Evolutionary conservation across 2,797 vertebrate genomes (phyloP).

Genomic region (Onychomys arenicola): DNA sequence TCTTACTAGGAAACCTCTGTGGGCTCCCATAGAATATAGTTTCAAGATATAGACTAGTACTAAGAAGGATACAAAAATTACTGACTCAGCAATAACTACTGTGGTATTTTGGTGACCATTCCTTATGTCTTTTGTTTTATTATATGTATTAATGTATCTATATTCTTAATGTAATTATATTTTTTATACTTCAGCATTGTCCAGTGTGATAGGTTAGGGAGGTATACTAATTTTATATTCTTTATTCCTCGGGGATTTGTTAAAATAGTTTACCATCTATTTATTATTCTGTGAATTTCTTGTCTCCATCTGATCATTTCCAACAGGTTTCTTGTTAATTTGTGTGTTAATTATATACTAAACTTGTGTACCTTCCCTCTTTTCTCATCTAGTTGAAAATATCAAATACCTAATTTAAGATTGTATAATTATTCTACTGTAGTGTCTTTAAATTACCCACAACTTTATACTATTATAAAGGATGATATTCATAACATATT

Average conservation of each 20-base stretch:
- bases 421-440: neutral
- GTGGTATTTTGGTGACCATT: constrained; percentile 36
- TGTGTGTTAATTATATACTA: neutral
- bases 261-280: constrained; percentile 1
- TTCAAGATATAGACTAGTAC: constrained; percentile 24
- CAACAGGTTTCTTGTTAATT: constrained; percentile 46
- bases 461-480: constrained; percentile 38
- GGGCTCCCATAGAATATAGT: neutral
- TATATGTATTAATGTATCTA: neutral
- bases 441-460: constrained; percentile 31
- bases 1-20: too few species aligned
- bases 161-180: constrained; percentile 48
- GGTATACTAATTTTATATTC: constrained; percentile 50
- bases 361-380: neutral
- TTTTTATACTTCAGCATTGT: constrained; percentile 50
- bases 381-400: constrained; percentile 39
- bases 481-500: neutral
- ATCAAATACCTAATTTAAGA: constrained; percentile 41
- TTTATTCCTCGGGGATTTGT: constrained; percentile 37
- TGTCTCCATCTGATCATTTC: constrained; percentile 39
- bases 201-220: constrained; percentile 8
- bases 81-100: constrained; percentile 11
- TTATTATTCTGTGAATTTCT: constrained; percentile 57
- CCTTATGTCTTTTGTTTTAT: neutral
- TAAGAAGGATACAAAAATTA: constrained; percentile 30